Evolutionary conservation across 2,888 invertebrate species (phyloP).

Genomic region (Carabus problematicus): DNA sequence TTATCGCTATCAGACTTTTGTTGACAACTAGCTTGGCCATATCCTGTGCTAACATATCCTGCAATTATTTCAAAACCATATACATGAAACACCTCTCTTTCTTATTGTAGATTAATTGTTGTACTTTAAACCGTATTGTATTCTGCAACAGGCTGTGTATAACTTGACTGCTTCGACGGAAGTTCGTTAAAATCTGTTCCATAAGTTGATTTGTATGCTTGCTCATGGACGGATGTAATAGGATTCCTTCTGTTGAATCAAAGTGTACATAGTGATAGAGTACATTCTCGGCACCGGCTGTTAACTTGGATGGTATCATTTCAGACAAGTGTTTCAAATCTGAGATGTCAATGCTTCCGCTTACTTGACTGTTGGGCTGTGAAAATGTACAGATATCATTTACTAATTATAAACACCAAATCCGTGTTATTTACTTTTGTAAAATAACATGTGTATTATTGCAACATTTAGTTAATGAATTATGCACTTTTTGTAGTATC

Average conservation of each 20-base stretch:
- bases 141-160: constrained; percentile 78
- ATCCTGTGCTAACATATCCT: constrained; percentile 59
- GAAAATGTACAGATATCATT: constrained; percentile 47
- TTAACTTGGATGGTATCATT: constrained; percentile 66
- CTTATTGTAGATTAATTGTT: neutral
- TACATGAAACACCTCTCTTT: neutral
- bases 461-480: no score
- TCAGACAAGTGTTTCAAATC: constrained; percentile 69
- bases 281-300: constrained; percentile 74
- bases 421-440: no score
- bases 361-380: constrained; percentile 71
- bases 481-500: no score
- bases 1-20: constrained; percentile 78
- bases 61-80: constrained; percentile 44
- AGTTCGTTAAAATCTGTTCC: constrained; percentile 69
- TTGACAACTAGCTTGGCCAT: constrained; percentile 65
- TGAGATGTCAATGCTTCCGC: constrained; percentile 70
- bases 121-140: constrained; percentile 66
- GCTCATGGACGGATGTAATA: constrained; percentile 67
- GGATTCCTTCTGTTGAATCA: constrained; percentile 73
- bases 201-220: constrained; percentile 53
- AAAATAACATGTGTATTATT: no score
- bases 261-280: constrained; percentile 79
- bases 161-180: constrained; percentile 72
- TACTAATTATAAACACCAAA: neutral